Conservation (phyloP, 2,888 invertebrate species). For the Caenorhabditis wallacei region DNA sequence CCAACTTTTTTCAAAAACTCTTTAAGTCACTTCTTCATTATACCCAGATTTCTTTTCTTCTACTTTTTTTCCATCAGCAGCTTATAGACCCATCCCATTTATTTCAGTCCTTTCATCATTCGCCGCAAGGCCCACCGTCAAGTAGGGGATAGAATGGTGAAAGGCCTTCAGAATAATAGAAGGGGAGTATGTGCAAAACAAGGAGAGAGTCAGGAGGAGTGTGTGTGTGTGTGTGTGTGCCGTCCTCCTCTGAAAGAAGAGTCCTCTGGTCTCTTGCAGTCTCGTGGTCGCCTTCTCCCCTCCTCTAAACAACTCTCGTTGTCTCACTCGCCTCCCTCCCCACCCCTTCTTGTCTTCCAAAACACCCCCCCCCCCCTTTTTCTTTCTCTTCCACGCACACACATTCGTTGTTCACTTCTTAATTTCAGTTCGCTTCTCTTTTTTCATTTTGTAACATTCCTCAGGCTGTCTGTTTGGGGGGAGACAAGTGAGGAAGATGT, state of each 20-base stretch:
- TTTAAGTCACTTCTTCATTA: too few species aligned
- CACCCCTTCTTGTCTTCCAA: conserved; percentile 36
- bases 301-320: conserved; percentile 16
- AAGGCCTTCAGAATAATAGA: conserved; percentile 10
- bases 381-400: not conserved
- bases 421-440: conserved; percentile 2
- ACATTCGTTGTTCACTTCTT: conserved; percentile 11
- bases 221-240: conserved; percentile 2
- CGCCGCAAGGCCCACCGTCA: not conserved
- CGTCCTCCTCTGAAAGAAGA: conserved; percentile 37
- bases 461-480: not conserved
- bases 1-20: too few species aligned
- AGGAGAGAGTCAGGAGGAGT: conserved; percentile 16
- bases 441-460: not conserved
- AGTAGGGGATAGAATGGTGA: conserved; percentile 10
- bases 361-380: conserved; percentile 22
- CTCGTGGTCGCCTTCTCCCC: conserved; percentile 34
- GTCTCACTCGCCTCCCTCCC: conserved; percentile 20
- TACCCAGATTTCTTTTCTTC: not conserved
- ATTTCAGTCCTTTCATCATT: conserved; percentile 20
- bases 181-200: conserved; percentile 29
- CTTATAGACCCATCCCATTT: not conserved
- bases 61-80: not conserved
- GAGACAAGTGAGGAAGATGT: too few species aligned
- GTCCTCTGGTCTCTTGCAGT: conserved; percentile 58